Base-by-base conservation (phyloP, 2,888 invertebrate species). In the Oeneis ivallda region DNA sequence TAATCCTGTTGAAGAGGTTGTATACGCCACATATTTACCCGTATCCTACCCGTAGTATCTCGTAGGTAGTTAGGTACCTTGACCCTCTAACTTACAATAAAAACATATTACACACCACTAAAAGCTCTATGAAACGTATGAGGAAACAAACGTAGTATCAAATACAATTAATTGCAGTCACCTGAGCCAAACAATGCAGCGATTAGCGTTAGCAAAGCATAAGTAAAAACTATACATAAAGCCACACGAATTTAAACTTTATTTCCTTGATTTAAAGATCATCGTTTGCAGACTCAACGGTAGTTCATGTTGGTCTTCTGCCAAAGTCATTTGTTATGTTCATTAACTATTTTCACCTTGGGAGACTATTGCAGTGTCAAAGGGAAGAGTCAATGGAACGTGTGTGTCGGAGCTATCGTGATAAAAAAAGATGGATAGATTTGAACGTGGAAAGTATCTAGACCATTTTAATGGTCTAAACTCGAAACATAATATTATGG, bases 301-400 rank as follows among this genome's bases (percentile, higher is more conserved):
- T 53, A 67, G 60, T 47, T 66, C 61, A 61, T 56, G 47, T 75
- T 74, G 75, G 73, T 70, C 41, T 53, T 13, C 13, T 68, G 76
- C 76, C 75, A 76, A 74, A 71, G 72, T 71, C 69, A 69, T 72
- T 72, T 69, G 70, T 72, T 68, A 66, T 66, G 58, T 73, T 69
- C 72, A 71, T 70, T 73, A 75, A 74, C 73, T 71, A 71, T 74
- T 71, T 73, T 76, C 70, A 73, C 76, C 76, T 76, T 76, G 76
- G 69, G 57, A 68, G 69, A 72, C 75, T 74, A 74, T 75, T 74
- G 70, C 69, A 72, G 70, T 74, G 76, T 72, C 75, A 74, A 75
- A 72, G 75, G 70, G 62, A 75, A 68, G 72, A 72, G 72, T 73
- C 76, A 75, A 72, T 67, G 66, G 62, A 71, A 66, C 67, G 54